phyloP scores from a whole-genome alignment of 53 echinoderm and acorn worm species.

The Glandiceps talaboti region DNA sequence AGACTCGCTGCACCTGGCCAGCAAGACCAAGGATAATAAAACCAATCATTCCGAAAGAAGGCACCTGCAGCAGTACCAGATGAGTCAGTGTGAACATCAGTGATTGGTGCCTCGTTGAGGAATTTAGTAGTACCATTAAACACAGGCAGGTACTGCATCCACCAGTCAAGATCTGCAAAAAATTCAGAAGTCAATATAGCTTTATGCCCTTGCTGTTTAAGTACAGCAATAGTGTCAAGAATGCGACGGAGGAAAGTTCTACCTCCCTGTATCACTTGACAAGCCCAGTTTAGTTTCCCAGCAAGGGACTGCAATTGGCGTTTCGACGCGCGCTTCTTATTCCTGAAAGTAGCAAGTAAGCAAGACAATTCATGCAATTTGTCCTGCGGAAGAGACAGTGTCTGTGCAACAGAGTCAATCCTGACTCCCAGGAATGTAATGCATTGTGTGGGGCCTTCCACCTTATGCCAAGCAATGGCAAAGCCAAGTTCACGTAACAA shows the following conservation, averaged over 20 bases:
- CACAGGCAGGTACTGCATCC: background rate
- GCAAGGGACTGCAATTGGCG: background rate
- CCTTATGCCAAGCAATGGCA: constrained; percentile 1
- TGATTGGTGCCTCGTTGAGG: background rate
- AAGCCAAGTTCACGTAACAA: no score
- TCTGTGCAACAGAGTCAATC: background rate
- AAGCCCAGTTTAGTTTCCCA: background rate
- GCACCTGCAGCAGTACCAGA: background rate
- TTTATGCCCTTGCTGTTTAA: background rate
- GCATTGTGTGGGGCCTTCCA: constrained; percentile 5
- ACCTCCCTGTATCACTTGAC: background rate
- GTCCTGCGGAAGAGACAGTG: background rate
- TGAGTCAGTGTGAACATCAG: background rate
- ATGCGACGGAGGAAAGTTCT: background rate
- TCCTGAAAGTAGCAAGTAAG: background rate
- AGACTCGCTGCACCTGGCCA: constrained; percentile 6
- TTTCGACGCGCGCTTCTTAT: background rate
- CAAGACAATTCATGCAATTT: background rate
- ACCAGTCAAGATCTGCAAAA: constrained; percentile 2
- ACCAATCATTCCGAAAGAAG: constrained; percentile 9
- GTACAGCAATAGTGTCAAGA: background rate
- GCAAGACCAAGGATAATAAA: background rate
- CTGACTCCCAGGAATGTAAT: background rate
- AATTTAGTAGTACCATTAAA: constrained; percentile 2
- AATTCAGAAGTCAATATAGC: background rate